Percentiles rank a stretch among this genome's conserved stretches.
phyloP scores from a whole-genome alignment of 2,888 invertebrate species.

The Ophion ventricosus region DNA sequence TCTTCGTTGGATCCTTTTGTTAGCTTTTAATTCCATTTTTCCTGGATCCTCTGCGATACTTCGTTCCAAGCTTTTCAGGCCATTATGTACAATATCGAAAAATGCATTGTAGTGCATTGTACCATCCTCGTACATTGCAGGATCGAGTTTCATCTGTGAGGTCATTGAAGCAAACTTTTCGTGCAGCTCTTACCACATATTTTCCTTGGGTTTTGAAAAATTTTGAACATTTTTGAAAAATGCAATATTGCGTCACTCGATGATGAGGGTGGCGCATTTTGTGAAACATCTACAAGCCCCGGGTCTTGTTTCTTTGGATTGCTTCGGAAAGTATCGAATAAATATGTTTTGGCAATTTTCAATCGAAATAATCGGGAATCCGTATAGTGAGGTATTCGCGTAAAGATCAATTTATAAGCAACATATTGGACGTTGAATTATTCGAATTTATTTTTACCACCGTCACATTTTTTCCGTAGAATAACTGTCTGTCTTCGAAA shows the following conservation, averaged over 20 bases:
- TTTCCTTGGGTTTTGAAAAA: too few species aligned
- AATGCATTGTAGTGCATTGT: slow-evolving; percentile 9
- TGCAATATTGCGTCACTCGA: too few species aligned
- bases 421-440: neutral
- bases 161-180: neutral
- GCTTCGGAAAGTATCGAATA: too few species aligned
- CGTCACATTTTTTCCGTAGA: neutral
- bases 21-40: slow-evolving; percentile 8
- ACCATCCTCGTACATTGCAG: neutral
- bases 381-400: neutral
- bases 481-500: neutral
- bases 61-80: slow-evolving; percentile 1
- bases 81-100: slow-evolving; percentile 6
- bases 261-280: too few species aligned
- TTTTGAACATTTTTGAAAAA: too few species aligned
- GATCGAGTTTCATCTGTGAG: neutral
- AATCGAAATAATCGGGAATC: neutral
- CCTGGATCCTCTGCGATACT: neutral
- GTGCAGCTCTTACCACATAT: neutral
- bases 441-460: neutral
- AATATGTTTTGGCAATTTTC: too few species aligned
- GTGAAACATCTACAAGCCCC: too few species aligned
- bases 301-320: too few species aligned
- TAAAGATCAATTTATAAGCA: neutral
- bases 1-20: neutral